phyloP scores from a whole-genome alignment of 2,113 vertebrate genomes.

The Oreochromis spilurus region DNA sequence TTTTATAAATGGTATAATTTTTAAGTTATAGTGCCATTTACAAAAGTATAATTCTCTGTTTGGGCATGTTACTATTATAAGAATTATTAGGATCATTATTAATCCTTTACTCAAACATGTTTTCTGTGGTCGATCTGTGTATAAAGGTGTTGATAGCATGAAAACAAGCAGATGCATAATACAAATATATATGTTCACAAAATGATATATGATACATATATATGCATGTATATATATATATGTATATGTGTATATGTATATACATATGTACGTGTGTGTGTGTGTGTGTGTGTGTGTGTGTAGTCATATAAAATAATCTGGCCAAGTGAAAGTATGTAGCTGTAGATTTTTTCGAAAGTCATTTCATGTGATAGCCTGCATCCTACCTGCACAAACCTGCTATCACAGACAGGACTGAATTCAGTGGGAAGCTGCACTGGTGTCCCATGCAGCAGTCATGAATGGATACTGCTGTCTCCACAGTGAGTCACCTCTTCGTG shows the following conservation, averaged over 20 bases:
- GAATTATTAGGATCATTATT: not conserved
- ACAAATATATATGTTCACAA: not conserved
- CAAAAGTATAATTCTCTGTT: not conserved
- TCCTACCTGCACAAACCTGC: not conserved
- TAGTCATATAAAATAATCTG: not conserved
- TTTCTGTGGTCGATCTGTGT: not conserved
- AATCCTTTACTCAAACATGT: not conserved
- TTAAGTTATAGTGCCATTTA: not conserved
- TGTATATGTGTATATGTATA: too few species aligned
- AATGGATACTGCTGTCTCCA: not conserved
- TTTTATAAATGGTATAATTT: not conserved
- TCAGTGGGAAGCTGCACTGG: not conserved
- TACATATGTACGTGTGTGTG: too few species aligned
- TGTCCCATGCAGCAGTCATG: not conserved
- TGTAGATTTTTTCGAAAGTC: accelerated
- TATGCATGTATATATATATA: too few species aligned
- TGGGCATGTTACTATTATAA: not conserved
- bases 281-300: too few species aligned
- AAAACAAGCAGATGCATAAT: not conserved
- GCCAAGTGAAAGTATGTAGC: not conserved
- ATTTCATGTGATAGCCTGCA: not conserved
- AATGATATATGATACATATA: too few species aligned
- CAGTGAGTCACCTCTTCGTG: constrained; percentile 4
- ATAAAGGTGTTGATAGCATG: not conserved
- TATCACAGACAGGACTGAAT: not conserved